These are phyloP conservation scores for Protobothrops mucrosquamatus DNA, from an alignment of 2,113 vertebrate species.

Conservation along the genomic window DNA sequence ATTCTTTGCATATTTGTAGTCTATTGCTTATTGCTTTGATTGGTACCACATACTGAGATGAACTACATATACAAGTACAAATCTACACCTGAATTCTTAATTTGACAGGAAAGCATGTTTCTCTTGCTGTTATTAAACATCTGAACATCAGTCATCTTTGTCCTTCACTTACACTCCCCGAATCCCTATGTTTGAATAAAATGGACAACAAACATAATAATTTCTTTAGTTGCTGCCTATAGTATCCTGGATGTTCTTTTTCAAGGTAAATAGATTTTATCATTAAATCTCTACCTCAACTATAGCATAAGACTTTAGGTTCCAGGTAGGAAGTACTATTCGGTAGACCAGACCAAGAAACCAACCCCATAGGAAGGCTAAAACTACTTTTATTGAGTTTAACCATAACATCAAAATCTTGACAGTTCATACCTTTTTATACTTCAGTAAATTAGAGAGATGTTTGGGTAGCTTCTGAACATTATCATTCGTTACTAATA, in stretches of 20 bases:
- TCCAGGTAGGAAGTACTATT: neutral
- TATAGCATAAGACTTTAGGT: neutral
- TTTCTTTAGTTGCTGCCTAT: neutral
- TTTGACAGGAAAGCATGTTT: neutral
- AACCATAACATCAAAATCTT: neutral
- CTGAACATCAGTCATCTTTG: neutral
- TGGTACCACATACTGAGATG: neutral
- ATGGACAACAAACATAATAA: neutral
- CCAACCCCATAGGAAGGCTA: neutral
- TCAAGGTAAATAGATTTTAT: neutral
- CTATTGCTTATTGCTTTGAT: neutral
- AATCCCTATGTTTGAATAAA: neutral
- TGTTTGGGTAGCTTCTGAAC: neutral
- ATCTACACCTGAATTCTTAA: neutral
- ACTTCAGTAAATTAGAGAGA: neutral
- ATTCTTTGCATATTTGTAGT: neutral
- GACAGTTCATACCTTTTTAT: neutral
- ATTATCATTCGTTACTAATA: neutral
- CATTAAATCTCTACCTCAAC: neutral
- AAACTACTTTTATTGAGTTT: neutral
- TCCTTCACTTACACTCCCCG: neutral
- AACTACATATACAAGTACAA: neutral
- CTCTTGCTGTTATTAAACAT: neutral
- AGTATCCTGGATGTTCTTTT: neutral
- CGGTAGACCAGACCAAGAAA: neutral